A percentile compares a stretch with the other conserved stretches of the same genome.
Conservation (phyloP, 2,888 invertebrate species). For the Cremastinae sp. region DNA sequence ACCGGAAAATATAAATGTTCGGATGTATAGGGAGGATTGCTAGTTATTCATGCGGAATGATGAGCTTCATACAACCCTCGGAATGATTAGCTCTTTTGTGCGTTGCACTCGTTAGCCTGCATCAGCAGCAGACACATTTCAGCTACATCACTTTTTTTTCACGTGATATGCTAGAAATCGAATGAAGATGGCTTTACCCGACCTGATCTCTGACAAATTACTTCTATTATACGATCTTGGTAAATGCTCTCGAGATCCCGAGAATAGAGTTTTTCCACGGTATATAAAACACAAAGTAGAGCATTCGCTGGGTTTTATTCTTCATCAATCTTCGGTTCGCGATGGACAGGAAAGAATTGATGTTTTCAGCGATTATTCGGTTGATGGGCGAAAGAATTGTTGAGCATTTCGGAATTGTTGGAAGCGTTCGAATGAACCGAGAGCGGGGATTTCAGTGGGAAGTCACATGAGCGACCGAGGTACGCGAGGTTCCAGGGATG, state of each 20-base stretch:
- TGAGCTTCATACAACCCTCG: constrained; percentile 65
- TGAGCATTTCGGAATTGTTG: constrained; percentile 25
- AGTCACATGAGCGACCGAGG: constrained; percentile 26
- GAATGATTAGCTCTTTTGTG: constrained; percentile 52
- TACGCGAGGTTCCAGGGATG: constrained; percentile 27
- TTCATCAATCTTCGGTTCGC: constrained; percentile 1
- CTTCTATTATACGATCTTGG: no score
- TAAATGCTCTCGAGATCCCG: neutral
- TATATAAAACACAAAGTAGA: neutral
- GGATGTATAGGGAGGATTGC: constrained; percentile 32
- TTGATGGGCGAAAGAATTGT: constrained; percentile 22
- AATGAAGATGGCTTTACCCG: constrained; percentile 4
- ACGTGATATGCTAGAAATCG: neutral
- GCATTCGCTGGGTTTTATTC: neutral
- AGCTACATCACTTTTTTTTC: no score
- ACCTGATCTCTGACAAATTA: no score
- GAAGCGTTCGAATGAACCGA: constrained; percentile 25
- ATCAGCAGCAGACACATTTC: no score
- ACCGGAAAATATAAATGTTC: constrained; percentile 34
- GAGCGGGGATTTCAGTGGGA: no score
- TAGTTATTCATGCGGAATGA: constrained; percentile 52
- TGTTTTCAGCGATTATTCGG: neutral
- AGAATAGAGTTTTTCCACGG: neutral
- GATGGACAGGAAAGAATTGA: neutral
- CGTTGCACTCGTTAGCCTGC: constrained; percentile 5